A percentile compares a stretch with the other conserved stretches of the same genome.
Evolutionary conservation across 2,797 vertebrate species (phyloP).

Genomic region (Coilia nasus): DNA sequence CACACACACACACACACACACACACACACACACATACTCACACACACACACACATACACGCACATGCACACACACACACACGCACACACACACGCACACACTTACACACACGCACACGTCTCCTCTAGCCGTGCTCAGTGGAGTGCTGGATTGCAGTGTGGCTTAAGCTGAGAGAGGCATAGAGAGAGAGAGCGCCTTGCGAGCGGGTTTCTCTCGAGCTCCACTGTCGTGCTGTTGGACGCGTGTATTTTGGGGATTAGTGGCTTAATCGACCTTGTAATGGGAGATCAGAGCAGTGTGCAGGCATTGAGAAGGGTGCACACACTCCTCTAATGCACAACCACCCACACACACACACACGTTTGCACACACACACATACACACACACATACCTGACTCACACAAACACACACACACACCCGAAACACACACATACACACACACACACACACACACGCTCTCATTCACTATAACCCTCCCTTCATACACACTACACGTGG

Average conservation of each 20-base stretch:
- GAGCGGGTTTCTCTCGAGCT: constrained; percentile 46
- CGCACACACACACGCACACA: constrained; percentile 36
- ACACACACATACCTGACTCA: constrained; percentile 51
- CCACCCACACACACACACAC: background rate
- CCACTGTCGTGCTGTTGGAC: constrained; percentile 74
- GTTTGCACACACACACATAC: constrained; percentile 34
- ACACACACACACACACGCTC: constrained; percentile 37
- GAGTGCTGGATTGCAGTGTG: constrained; percentile 68
- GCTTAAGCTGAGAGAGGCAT: constrained; percentile 73
- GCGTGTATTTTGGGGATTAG: constrained; percentile 84
- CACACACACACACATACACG: constrained; percentile 61
- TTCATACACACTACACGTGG: background rate
- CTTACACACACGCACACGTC: constrained; percentile 69
- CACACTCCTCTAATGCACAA: constrained; percentile 48
- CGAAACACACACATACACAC: constrained; percentile 54
- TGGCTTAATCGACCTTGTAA: constrained; percentile 86
- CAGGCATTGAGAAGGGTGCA: constrained; percentile 73
- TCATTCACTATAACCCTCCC: background rate
- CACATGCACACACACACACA: constrained; percentile 59
- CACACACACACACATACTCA: constrained; percentile 56
- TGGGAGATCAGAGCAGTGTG: constrained; percentile 81
- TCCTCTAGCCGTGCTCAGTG: constrained; percentile 57
- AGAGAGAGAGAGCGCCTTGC: constrained; percentile 62
- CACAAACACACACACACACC: constrained; percentile 61
- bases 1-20: constrained; percentile 69